Evolutionary conservation across 2,888 invertebrate genomes (phyloP).

Genomic region (Lithodes maja): DNA sequence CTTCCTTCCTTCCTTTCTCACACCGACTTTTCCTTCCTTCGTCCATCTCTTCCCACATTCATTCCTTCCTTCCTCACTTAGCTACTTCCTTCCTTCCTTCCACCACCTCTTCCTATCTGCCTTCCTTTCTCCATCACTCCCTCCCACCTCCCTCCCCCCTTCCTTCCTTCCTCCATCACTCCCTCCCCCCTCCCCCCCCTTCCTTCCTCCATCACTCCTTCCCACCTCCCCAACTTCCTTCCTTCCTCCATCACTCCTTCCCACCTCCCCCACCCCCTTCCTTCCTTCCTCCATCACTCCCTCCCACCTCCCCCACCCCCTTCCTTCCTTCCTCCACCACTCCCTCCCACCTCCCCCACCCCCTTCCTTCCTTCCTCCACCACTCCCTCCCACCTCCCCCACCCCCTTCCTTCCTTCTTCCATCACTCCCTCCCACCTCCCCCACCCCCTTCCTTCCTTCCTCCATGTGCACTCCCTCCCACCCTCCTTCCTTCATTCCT

Average conservation of each 20-base stretch:
- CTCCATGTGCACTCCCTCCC: background rate
- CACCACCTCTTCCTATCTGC: background rate
- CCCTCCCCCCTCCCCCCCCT: background rate
- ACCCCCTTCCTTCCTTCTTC: background rate
- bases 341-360: background rate
- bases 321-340: slow-evolving; percentile 12
- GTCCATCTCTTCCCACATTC: background rate
- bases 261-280: background rate
- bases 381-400: background rate
- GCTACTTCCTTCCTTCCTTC: background rate
- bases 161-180: background rate
- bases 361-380: slow-evolving; percentile 10
- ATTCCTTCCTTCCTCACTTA: background rate
- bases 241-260: background rate
- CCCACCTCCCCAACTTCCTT: background rate
- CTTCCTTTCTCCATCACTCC: background rate
- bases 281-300: background rate
- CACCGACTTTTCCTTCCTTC: background rate
- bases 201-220: background rate
- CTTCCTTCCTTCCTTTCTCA: background rate
- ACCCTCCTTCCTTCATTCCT: background rate
- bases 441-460: background rate
- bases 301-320: background rate
- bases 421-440: background rate
- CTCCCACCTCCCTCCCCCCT: background rate